Conservation (phyloP, 2,888 invertebrate genomes). For the Ferrisia virgata region DNA sequence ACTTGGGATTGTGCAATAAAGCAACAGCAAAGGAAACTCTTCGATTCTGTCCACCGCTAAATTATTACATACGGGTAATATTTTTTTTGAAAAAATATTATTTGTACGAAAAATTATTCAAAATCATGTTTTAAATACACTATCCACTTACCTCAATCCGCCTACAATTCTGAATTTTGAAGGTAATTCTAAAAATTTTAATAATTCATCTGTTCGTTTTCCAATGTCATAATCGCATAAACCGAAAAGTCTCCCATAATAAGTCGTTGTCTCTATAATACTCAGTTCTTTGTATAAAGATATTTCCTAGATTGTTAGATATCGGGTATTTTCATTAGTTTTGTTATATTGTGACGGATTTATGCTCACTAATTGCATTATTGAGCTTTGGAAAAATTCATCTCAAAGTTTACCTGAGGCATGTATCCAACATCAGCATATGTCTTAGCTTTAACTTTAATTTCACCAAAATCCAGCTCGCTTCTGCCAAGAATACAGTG, state of each 20-base stretch:
- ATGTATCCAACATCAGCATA: constrained; percentile 71
- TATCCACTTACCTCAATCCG: constrained; percentile 49
- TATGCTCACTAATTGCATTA: too few species aligned
- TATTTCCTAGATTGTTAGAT: too few species aligned
- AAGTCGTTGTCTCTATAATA: constrained; percentile 56
- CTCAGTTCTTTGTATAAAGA: constrained; percentile 55
- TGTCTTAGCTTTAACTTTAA: constrained; percentile 67
- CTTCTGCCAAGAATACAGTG: constrained; percentile 79
- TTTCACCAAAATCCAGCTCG: constrained; percentile 67
- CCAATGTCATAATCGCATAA: constrained; percentile 52
- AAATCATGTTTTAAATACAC: constrained; percentile 31
- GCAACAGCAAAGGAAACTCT: constrained; percentile 86
- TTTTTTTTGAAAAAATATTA: background rate
- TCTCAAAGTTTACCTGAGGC: constrained; percentile 59
- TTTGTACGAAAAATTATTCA: background rate
- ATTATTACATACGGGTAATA: background rate
- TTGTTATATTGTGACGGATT: too few species aligned
- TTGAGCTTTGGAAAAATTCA: background rate
- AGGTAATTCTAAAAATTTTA: constrained; percentile 50
- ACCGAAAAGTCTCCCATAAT: constrained; percentile 57
- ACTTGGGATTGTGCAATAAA: constrained; percentile 80
- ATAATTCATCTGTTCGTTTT: constrained; percentile 48
- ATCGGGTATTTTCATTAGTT: too few species aligned
- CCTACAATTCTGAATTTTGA: constrained; percentile 48
- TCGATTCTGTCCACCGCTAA: constrained; percentile 78